Evolutionary conservation across 1,140 invertebrate genomes (phyloP), one percentile per base, ranked within the genome.

Genomic region (Anastatus disparis): DNA sequence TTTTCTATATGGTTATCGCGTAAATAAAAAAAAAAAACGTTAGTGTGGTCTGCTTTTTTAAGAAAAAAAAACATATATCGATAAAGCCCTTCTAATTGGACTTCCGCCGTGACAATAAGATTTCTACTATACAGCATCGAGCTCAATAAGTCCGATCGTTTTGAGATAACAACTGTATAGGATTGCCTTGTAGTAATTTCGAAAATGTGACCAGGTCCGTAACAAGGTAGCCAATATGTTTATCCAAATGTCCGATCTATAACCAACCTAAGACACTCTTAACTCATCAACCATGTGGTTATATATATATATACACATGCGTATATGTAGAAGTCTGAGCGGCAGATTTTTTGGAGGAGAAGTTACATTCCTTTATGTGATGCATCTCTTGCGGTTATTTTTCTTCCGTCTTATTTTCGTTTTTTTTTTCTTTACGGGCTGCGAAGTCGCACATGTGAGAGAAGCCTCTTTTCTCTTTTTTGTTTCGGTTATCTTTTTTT

Each of bases 81-180:
- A n/a, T n/a, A n/a, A n/a, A n/a, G n/a, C n/a, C n/a, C 48, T 29
- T 15, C 27, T 55, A 55, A 55, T 55, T 55, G 52, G 52, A 55
- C 52, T 55, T 55, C 52, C 52, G 52, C 12, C 8, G 50, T 13
- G 9, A 52, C 48, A 52, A 52, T 52, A 12, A 10, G 8, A n/a
- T n/a, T n/a, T 9, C 48, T 1, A 20, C 9, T 12, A 42, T 42
- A 46, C 31, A 35, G 10, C 10, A 35, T 10, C 31, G 31, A 35
- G 10, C 31, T 35, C 10, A 10, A 35, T 10, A 22, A 27, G 4
- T 26, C 3, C 50, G 50, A 52, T 52, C 50, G 50, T 12, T 7
- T 10, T 12, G 6, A 9, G 3, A 22, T 7, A 24, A 52, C 26
- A n/a, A 52, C 48, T 2, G 27, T 9, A n/a, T 7, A 12, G n/a